Evolutionary conservation across 53 echinoderm and acorn worm genomes (phyloP), one percentile per base, ranked within the genome.

Genomic region (Echinarachnius parma): DNA sequence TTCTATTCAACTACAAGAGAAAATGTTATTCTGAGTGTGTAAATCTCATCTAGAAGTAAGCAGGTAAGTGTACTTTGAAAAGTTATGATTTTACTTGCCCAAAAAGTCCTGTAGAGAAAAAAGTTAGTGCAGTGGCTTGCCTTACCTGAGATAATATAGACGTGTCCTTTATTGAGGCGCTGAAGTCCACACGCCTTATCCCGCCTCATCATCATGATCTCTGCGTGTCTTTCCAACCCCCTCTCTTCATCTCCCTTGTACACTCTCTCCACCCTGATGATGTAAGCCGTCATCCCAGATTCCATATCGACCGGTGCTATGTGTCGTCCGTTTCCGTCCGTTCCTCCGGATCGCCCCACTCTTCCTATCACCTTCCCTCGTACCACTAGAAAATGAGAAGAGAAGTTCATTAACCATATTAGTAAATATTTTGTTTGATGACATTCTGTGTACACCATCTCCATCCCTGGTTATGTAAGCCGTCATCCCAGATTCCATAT

Each of bases 91-190:
- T n/a, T n/a, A n/a, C n/a, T n/a, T n/a, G n/a, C n/a, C n/a, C n/a
- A n/a, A n/a, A n/a, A n/a, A n/a, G n/a, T n/a, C n/a, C n/a, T n/a
- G n/a, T n/a, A n/a, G n/a, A n/a, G n/a, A n/a, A n/a, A n/a, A n/a
- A n/a, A n/a, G n/a, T n/a, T n/a, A n/a, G n/a, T n/a, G n/a, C n/a
- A n/a, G n/a, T n/a, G n/a, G n/a, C n/a, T n/a, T n/a, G n/a, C 47
- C 87, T 45, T 21, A 88, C 88, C 88, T 66, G 84, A 78, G 31
- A 88, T 25, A 28, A 88, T 48, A 34, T 88, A 88, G 15, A 80
- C 84, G 16, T 84, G 79, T 16, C 72, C 61, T 59, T 84, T 80
- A 54, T 75, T 66, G 35, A 88, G 84, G 5, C 74, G 23, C 7
- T 47, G 36, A 48, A 76, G 54, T 11, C 80, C 84, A 39, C 88